Evolutionary conservation across 2,888 invertebrate species (phyloP), one percentile per base, ranked within the genome.

Genomic region (Ceraclea dissimilis): DNA sequence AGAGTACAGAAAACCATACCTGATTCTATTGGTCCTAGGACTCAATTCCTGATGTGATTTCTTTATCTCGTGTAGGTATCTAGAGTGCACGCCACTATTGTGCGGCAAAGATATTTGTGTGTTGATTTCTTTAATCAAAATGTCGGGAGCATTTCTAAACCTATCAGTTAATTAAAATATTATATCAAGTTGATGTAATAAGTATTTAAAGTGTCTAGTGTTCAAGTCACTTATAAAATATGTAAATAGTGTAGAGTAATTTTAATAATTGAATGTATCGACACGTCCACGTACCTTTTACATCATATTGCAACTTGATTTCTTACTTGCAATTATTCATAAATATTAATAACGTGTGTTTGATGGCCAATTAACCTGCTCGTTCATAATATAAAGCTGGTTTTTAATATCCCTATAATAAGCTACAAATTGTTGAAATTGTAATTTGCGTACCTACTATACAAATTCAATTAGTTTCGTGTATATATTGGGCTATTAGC

Each of bases 281-380:
- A 39, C 39, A 39, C 39, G 39, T 39, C 39, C 16, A 39, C 16
- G 13, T 13, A 16, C 39, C 26, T n/a, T 16, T 39, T 39, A 39
- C 39, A 39, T 39, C 39, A 39, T 16, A 39, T 39, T n/a, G n/a
- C 39, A 39, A 16, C 39, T 39, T 39, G 26, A 39, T 39, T 39
- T 39, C n/a, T 39, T 16, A 39, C 39, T 13, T 39, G 16, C 16
- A 39, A 39, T 39, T 39, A 39, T 39, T 16, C 16, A 39, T 39
- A 39, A 39, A 39, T 39, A 39, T 39, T 39, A 39, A 39, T 39
- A 39, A 39, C 39, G 39, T 39, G 39, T 39, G 39, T 39, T 39
- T 39, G 39, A 39, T 39, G 39, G 39, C 2, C 39, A 16, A 39
- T 39, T 39, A 16, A 26, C 26, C 10, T 26, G 26, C 26, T 26